Evolutionary conservation across 2,797 vertebrate genomes (phyloP).

Genomic region (Dromococcyx pavoninus): DNA sequence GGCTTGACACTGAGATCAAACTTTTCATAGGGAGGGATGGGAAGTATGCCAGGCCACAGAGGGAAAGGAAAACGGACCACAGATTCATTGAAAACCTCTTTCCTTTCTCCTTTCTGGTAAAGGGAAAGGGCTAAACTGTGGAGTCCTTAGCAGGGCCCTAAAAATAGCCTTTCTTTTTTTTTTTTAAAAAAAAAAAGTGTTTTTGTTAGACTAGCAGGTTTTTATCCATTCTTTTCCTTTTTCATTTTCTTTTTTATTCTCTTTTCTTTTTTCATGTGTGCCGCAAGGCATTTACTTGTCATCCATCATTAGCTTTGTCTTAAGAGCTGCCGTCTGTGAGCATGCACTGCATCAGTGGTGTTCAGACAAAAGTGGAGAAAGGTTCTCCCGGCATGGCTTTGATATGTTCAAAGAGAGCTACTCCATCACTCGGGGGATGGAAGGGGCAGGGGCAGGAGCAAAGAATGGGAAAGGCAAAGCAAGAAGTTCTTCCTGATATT

Average conservation of each 20-base stretch:
- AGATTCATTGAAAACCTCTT: neutral
- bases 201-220: neutral
- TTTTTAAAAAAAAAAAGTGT: neutral
- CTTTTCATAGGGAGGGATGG: neutral
- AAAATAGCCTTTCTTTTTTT: neutral
- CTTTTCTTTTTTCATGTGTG: neutral
- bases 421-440: constrained; percentile 34
- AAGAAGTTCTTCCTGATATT: constrained; percentile 28
- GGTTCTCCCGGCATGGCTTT: constrained; percentile 29
- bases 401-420: constrained; percentile 53
- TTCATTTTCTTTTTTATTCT: constrained; percentile 41
- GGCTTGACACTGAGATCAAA: neutral
- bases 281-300: constrained; percentile 64
- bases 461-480: neutral
- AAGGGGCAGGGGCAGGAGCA: neutral
- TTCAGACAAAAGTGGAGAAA: constrained; percentile 50
- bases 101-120: neutral
- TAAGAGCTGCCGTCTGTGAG: constrained; percentile 47
- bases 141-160: neutral
- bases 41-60: neutral
- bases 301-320: constrained; percentile 66
- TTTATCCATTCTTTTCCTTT: constrained; percentile 36
- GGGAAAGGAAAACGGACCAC: neutral
- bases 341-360: constrained; percentile 32
- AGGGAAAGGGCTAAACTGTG: neutral